Evolutionary conservation across 2,888 invertebrate genomes (phyloP), one percentile per base, ranked within the genome.

Genomic region (Clivina fossor): DNA sequence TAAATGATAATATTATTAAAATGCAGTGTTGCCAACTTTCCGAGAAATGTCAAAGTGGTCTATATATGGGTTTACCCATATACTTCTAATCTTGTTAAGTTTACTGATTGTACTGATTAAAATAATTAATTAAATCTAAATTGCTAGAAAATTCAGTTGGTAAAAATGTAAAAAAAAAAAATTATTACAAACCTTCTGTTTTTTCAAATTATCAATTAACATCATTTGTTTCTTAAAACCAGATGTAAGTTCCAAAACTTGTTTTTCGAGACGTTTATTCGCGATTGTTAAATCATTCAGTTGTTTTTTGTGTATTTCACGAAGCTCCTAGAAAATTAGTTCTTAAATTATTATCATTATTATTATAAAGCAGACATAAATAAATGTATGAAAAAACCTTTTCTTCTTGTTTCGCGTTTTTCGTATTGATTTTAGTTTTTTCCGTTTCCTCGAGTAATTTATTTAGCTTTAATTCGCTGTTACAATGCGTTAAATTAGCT

Each of bases 141-240:
- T n/a, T n/a, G n/a, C n/a, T n/a, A n/a, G n/a, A n/a, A n/a, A n/a
- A n/a, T n/a, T n/a, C n/a, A n/a, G n/a, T n/a, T n/a, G n/a, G n/a
- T n/a, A n/a, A n/a, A n/a, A n/a, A n/a, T n/a, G n/a, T n/a, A n/a
- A n/a, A n/a, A n/a, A n/a, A n/a, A n/a, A n/a, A n/a, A n/a, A n/a
- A n/a, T n/a, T n/a, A n/a, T n/a, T n/a, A n/a, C n/a, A n/a, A n/a
- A 78, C 76, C 65, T 78, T 82, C 70, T 83, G 83, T 9, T 77
- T 77, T 65, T 82, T 82, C 9, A 84, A 70, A 68, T 83, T 83
- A 62, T 83, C 81, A 15, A 83, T 76, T 2, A 84, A 71, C 47
- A 78, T 76, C 51, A 78, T 68, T 68, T 84, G 84, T 63, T 81
- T 83, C 64, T 80, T 82, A 62, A 81, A 82, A 1, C 80, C 81